A percentile compares a stretch with the other conserved stretches of the same genome.
Evolutionary conservation across 92 coral and sea anemone species (phyloP).

Genomic region (Zoanthus gigantus): DNA sequence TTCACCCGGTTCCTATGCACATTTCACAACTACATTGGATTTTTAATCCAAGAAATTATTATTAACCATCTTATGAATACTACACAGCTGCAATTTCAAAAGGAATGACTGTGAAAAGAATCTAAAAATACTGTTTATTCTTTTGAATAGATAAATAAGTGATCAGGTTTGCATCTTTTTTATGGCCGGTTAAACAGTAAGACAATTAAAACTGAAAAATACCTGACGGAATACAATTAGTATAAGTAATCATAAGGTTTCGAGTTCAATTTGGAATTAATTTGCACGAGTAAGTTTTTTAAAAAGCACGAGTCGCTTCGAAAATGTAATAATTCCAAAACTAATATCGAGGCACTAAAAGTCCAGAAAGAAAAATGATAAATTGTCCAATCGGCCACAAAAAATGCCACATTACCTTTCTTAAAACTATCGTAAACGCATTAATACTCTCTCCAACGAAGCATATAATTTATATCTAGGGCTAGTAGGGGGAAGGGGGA

Average conservation of each 20-base stretch:
- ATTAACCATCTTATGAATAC: not conserved
- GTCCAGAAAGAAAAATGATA: too few species aligned
- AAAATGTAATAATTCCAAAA: too few species aligned
- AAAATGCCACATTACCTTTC: not conserved
- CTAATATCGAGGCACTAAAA: too few species aligned
- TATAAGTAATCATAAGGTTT: too few species aligned
- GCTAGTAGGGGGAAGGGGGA: not conserved
- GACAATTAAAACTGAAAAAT: not conserved
- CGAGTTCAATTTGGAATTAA: not conserved
- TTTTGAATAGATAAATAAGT: not conserved
- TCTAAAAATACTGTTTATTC: not conserved
- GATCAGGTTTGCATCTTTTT: not conserved
- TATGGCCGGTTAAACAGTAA: not conserved
- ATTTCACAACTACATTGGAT: not conserved
- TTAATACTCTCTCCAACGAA: not conserved
- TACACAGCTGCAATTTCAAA: not conserved
- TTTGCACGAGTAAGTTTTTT: too few species aligned
- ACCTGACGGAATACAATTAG: too few species aligned
- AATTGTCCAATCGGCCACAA: not conserved
- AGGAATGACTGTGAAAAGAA: slow-evolving; percentile 25
- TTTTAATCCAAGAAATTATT: not conserved
- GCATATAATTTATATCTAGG: not conserved
- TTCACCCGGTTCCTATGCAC: slow-evolving; percentile 5
- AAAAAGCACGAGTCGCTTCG: too few species aligned
- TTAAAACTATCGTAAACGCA: not conserved